Conservation (phyloP, 2,797 vertebrate genomes). For the Alca torda region DNA sequence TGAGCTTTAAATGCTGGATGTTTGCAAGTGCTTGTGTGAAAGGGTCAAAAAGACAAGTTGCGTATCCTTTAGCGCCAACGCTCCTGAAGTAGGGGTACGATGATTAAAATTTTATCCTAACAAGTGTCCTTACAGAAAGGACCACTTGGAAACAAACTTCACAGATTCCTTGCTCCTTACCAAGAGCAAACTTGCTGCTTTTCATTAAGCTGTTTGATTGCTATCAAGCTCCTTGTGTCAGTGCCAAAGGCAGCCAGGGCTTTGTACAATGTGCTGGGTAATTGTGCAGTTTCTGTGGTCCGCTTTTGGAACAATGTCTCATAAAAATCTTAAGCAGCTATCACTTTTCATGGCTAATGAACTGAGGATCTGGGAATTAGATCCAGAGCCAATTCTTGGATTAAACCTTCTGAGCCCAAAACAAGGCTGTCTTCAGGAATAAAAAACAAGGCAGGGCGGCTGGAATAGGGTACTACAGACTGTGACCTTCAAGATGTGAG, state of each 20-base stretch:
- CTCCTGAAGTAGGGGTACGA: not conserved
- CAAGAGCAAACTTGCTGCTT: slow-evolving; percentile 48
- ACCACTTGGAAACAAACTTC: slow-evolving; percentile 49
- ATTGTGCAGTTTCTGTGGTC: slow-evolving; percentile 53
- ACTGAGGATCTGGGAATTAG: slow-evolving; percentile 69
- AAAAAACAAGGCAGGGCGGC: not conserved
- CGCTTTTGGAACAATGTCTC: slow-evolving; percentile 56
- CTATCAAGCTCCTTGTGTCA: slow-evolving; percentile 39
- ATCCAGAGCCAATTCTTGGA: slow-evolving; percentile 67
- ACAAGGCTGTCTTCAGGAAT: slow-evolving; percentile 56
- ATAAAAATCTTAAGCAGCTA: slow-evolving; percentile 68
- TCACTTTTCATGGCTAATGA: slow-evolving; percentile 75
- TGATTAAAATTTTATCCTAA: slow-evolving; percentile 22
- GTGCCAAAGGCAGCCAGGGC: slow-evolving; percentile 42
- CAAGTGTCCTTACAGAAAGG: slow-evolving; percentile 53
- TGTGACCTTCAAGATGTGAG: slow-evolving; percentile 54
- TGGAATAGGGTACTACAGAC: slow-evolving; percentile 18
- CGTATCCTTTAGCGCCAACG: not conserved
- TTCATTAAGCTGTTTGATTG: slow-evolving; percentile 57
- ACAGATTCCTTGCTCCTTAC: slow-evolving; percentile 36
- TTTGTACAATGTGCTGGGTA: slow-evolving; percentile 39
- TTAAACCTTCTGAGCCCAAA: slow-evolving; percentile 63
- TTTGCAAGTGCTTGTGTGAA: not conserved
- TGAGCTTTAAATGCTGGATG: not conserved
- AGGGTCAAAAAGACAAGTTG: not conserved